These are phyloP conservation scores for Ciconia stormi DNA, from an alignment of 2,113 vertebrate species.

Conservation along the genomic window DNA sequence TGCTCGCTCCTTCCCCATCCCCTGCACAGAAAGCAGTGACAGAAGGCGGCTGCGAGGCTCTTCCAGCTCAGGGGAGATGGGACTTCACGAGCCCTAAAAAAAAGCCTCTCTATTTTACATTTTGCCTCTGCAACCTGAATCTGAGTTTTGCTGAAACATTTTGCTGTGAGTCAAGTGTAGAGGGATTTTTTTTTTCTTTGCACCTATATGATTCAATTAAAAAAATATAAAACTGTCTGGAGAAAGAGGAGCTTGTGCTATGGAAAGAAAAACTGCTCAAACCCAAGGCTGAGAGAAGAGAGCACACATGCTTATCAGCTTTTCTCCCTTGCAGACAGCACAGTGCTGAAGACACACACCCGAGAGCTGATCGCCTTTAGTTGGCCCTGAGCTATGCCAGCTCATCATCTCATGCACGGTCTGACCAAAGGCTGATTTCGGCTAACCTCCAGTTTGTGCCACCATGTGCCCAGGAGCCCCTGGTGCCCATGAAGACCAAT, in stretches of 20 bases:
- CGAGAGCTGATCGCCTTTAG: accelerated
- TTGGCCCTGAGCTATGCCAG: not conserved
- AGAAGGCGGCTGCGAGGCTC: not conserved
- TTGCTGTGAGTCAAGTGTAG: not conserved
- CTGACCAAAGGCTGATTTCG: accelerated
- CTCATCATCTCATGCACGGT: accelerated
- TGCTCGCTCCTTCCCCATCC: accelerated
- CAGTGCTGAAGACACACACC: not conserved
- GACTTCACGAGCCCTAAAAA: not conserved
- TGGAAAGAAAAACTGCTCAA: not conserved
- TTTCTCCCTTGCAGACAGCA: not conserved
- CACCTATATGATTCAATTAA: not conserved
- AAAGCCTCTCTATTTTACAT: not conserved
- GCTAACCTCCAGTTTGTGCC: not conserved
- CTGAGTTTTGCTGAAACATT: not conserved
- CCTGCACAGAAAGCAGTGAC: not conserved
- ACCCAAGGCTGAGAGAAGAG: not conserved
- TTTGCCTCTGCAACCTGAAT: not conserved
- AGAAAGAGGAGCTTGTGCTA: not conserved
- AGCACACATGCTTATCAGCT: accelerated
- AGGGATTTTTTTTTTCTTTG: not conserved
- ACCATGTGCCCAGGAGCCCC: not conserved
- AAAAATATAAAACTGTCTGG: not conserved
- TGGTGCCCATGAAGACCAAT: not conserved
- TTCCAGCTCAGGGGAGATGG: not conserved